Evolutionary conservation across 2,888 invertebrate species (phyloP).

Genomic region (Epirrita christyi): DNA sequence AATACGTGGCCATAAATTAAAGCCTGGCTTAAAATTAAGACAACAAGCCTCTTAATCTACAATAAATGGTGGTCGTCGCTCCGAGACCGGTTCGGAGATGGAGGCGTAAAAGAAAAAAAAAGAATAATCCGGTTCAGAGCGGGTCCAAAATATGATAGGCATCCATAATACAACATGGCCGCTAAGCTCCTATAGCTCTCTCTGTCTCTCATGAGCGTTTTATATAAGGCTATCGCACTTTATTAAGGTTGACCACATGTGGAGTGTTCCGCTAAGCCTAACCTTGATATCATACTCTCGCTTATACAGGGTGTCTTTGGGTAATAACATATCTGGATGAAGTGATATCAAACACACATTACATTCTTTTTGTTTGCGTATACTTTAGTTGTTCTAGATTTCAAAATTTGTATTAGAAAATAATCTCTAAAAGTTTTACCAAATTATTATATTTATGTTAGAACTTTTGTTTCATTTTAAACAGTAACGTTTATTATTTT

Average conservation of each 20-base stretch:
- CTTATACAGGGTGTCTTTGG: constrained; percentile 68
- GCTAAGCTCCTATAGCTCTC: constrained; percentile 78
- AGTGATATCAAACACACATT: constrained; percentile 9
- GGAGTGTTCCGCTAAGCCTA: constrained; percentile 85
- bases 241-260: constrained; percentile 85
- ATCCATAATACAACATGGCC: constrained; percentile 85
- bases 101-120: constrained; percentile 80
- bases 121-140: constrained; percentile 82
- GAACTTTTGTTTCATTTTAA: no score
- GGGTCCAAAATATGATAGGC: constrained; percentile 85
- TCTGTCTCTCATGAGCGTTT: constrained; percentile 56
- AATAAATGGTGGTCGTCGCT: constrained; percentile 83
- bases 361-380: background rate
- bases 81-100: constrained; percentile 80
- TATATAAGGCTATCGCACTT: constrained; percentile 72
- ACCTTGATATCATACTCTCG: constrained; percentile 84
- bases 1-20: constrained; percentile 82
- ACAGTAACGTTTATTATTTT: no score
- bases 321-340: constrained; percentile 24
- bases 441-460: no score
- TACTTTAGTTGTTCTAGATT: background rate
- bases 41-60: constrained; percentile 85
- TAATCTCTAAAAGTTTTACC: no score
- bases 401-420: no score
- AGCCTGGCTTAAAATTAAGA: constrained; percentile 84